Percentiles rank a stretch among this genome's conserved stretches.
Evolutionary conservation across 2,113 vertebrate species (phyloP).

Genomic region (Rhinolophus ferrumequinum): DNA sequence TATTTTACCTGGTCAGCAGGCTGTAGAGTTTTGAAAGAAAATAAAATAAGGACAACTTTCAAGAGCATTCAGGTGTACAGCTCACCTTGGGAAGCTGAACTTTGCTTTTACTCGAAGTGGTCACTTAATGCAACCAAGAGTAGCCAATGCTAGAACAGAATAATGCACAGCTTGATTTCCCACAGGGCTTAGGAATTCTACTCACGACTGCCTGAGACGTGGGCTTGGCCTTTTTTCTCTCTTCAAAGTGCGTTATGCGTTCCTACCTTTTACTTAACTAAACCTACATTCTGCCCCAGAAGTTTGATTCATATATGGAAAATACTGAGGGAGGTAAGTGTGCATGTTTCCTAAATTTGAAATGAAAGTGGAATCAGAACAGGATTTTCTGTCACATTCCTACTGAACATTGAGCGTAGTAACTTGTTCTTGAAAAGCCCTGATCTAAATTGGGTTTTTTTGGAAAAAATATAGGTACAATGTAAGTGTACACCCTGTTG

Average conservation of each 20-base stretch:
- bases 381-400: not conserved
- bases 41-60: slow-evolving; percentile 30
- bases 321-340: not conserved
- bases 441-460: not conserved
- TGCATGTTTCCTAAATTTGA: slow-evolving; percentile 25
- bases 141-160: not conserved
- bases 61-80: slow-evolving; percentile 59
- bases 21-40: slow-evolving; percentile 44
- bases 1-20: slow-evolving; percentile 75
- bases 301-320: not conserved
- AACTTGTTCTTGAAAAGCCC: slow-evolving; percentile 1
- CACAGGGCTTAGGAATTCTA: slow-evolving; percentile 23
- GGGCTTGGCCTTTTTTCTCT: not conserved
- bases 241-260: slow-evolving; percentile 53
- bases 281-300: slow-evolving; percentile 9
- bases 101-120: slow-evolving; percentile 57
- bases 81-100: slow-evolving; percentile 29
- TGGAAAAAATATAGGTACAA: not conserved
- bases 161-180: slow-evolving; percentile 13
- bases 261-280: not conserved
- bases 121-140: not conserved
- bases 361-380: not conserved
- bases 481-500: not conserved
- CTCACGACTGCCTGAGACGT: not conserved
- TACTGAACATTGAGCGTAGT: not conserved